Percentiles rank a stretch among this genome's conserved stretches.
Evolutionary conservation across 2,113 vertebrate genomes (phyloP).

Genomic region (Aleadryas rufinucha): DNA sequence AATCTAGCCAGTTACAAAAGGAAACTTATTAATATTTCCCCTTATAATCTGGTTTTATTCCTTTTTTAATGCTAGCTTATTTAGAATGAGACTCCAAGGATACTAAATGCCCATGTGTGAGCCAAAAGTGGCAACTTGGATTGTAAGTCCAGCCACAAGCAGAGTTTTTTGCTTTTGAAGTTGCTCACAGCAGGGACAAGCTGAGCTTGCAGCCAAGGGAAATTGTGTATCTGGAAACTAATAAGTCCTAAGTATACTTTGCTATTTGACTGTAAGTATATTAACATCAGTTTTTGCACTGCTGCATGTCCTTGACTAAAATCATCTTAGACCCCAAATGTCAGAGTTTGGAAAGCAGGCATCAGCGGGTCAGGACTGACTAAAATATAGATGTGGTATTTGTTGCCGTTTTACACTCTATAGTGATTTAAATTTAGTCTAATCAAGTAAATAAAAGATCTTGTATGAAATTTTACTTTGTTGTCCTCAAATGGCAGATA

Average conservation of each 20-base stretch:
- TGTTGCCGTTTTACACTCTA: not conserved
- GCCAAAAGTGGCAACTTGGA: not conserved
- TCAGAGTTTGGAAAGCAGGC: not conserved
- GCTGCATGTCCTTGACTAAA: not conserved
- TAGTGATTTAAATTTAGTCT: not conserved
- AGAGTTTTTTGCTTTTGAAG: not conserved
- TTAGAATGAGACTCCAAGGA: not conserved
- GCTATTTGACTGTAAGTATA: not conserved
- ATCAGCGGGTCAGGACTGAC: not conserved
- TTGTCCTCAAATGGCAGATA: not conserved
- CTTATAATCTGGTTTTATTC: not conserved
- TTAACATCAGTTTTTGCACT: not conserved
- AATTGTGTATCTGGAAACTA: not conserved
- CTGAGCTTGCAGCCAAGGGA: not conserved
- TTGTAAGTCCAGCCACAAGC: not conserved
- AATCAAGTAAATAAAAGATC: not conserved
- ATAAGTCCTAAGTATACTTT: not conserved
- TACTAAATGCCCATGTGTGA: not conserved
- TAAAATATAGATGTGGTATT: not conserved
- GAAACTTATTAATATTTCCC: not conserved
- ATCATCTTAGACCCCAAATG: not conserved
- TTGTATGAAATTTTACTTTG: not conserved
- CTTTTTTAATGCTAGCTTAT: conserved; percentile 3
- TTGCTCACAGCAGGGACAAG: not conserved
- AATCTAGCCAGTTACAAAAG: not conserved